Evolutionary conservation across 2,113 vertebrate genomes (phyloP), one percentile per base, ranked within the genome.

Genomic region (Halichoeres trimaculatus): DNA sequence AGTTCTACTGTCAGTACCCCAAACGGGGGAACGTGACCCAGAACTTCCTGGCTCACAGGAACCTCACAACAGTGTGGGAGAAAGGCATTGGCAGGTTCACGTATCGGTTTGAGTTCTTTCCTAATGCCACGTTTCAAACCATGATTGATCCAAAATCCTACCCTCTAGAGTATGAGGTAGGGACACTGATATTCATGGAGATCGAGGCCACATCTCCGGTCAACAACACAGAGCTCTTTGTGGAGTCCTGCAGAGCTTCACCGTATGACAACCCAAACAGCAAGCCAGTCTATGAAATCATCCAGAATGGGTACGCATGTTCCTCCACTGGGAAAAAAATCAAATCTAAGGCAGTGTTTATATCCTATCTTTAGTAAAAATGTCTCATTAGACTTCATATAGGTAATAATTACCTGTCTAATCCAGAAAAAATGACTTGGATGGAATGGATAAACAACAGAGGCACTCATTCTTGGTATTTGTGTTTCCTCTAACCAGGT

Each of bases 41-140:
- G 66, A 10, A 83, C 41, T 94, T 91, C 82, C 63, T 19, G 0
- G 87, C 51, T 8, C 89, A 90, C 64, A 88, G 91, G 12, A 48
- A 4, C 0, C 82, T 35, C 0, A 11, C 80, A 24, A 83, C 81
- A 2, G 89, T 94, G 57, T 67, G 70, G 34, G 93, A 94, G 43
- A 89, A 45, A 45, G 92, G 93, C 57, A 90, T 94, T 1, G 93
- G 92, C 57, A 90, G 30, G 0, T 93, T 94, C 78, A 92, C 85
- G 70, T 94, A 92, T 59, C 26, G 70, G 57, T 93, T 93, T 65
- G 92, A 94, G 81, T 93, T 94, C 85, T 94, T 75, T 57, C 58
- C 71, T 0, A 20, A 83, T 35, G 4, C 2, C 14, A 53, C 19
- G 2, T 94, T 82, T 71, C 2, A 2, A 8, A 23, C 0, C 11